A percentile compares a stretch with the other conserved stretches of the same genome.
Evolutionary conservation across 2,888 invertebrate genomes (phyloP).

Genomic region (Eupithecia vulgata): DNA sequence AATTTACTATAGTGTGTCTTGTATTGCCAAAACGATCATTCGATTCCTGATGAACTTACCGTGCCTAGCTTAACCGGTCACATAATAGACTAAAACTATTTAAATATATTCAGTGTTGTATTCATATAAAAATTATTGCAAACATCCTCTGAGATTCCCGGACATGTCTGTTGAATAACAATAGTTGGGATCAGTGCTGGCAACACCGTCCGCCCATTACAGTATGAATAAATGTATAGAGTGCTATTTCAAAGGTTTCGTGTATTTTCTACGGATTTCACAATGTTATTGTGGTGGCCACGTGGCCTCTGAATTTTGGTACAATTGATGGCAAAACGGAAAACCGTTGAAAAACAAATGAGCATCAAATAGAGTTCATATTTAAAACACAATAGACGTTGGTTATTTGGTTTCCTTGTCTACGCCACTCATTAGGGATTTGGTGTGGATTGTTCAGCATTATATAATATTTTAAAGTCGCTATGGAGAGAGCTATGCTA

Average conservation of each 20-base stretch:
- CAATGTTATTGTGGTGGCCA: conserved; percentile 5
- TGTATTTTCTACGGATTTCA: conserved; percentile 16
- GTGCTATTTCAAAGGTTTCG: conserved; percentile 25
- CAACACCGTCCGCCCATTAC: conserved; percentile 74
- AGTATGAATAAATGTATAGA: conserved; percentile 78
- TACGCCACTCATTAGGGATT: too few relatives aligned
- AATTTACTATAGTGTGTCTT: neutral
- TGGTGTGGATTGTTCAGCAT: too few relatives aligned
- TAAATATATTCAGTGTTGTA: conserved; percentile 15
- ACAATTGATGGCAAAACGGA: neutral
- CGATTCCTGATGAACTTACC: neutral
- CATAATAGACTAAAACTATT: neutral
- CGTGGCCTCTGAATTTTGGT: neutral
- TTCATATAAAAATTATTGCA: conserved; percentile 23
- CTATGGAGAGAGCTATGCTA: too few relatives aligned
- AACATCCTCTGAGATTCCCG: conserved; percentile 17
- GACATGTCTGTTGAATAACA: conserved; percentile 28
- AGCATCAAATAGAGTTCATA: neutral
- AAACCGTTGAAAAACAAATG: neutral
- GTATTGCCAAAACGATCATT: neutral
- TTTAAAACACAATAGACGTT: too few relatives aligned
- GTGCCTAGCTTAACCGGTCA: neutral
- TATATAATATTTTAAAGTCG: too few relatives aligned
- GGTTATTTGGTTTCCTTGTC: too few relatives aligned
- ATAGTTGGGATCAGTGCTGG: conserved; percentile 30